Evolutionary conservation across 2,797 vertebrate species (phyloP), one percentile per base, ranked within the genome.

Genomic region (Rhynchotus rufescens): DNA sequence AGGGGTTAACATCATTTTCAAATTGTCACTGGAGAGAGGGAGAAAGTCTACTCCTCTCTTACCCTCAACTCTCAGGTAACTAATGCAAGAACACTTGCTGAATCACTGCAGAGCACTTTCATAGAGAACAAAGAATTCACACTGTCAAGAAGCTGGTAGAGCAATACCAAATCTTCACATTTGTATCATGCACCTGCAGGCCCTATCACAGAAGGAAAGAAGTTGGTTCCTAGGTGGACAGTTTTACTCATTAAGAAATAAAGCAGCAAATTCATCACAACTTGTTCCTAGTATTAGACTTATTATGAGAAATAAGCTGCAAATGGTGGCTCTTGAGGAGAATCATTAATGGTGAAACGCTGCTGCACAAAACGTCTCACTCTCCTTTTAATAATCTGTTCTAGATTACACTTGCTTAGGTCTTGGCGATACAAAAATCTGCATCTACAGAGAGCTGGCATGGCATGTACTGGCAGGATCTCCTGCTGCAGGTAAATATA

Each of bases 161-260:
- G 44, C 40, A 64, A 36, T 45, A 71, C 16, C 8, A 84, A 77
- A 68, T 61, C 80, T 77, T 80, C 69, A 79, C 2, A 88, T 72
- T 60, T 74, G 61, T 67, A 82, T 74, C 49, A 45, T 11, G 60
- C 61, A 91, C 47, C 75, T 88, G 89, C 47, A 74, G 60, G 65
- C 95, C 80, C 54, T 83, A 65, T 65, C 78, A 57, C 25, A 61
- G 88, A 85, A 76, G 20, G 75, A 85, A 87, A 87, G 59, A 84
- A 81, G 65, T 2, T 2, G 36, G 61, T 65, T 93, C 89, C 75
- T 77, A 67, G 42, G 54, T 28, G 51, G 62, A 86, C 64, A 86
- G 42, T 65, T 91, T 60, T 44, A 61, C 59, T 84, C 40, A 52
- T 84, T 86, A 84, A 69, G 66, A 78, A 93, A 54, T 64, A 84